Base-by-base conservation (phyloP, 2,797 vertebrate species). In the Galago senegalensis region DNA sequence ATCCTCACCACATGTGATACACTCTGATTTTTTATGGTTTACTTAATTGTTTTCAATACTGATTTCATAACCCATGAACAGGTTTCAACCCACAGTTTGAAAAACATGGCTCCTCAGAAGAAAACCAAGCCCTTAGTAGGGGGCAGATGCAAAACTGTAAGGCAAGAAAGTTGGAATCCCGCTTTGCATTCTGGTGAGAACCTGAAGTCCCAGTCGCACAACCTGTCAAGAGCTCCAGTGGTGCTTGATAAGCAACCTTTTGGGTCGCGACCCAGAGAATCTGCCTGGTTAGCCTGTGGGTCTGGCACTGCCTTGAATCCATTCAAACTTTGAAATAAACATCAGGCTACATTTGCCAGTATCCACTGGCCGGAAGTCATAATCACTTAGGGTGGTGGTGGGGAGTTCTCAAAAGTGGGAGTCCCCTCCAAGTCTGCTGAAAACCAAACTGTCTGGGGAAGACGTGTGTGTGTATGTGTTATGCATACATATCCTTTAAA, bases 371-470 rank as follows among this genome's bases (percentile, higher is more conserved):
- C 14, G 21, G n/a, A 37, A 0, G 0, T 69, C 82, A 76, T 21
- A 2, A 1, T 20, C 29, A 34, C 21, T 23, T 6, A 14, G 29
- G 25, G 3, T 13, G 23, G 40, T 16, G 0, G 7, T 13, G 63
- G 7, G 46, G 5, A 16, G 2, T 40, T 21, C 70, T 73, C 56
- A 31, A n/a, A 87, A 73, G 49, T 49, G 23, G 23, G 69, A 65
- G 93, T 23, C 27, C 23, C 61, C 40, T 20, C 46, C 0, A 25
- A 56, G 7, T 2, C 53, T 12, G 17, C 83, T 73, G 58, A 67
- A 61, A 88, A 67, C 34, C n/a, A 13, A 53, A 79, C 70, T 84
- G 72, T 46, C 87, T 5, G 0, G 40, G 76, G 89, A 83, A 49
- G 37, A 56, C 0, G 1, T 31, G 23, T 17, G 29, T 10, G 46